Conservation (phyloP, 1,140 invertebrate species). For the Adelges cooleyi region DNA sequence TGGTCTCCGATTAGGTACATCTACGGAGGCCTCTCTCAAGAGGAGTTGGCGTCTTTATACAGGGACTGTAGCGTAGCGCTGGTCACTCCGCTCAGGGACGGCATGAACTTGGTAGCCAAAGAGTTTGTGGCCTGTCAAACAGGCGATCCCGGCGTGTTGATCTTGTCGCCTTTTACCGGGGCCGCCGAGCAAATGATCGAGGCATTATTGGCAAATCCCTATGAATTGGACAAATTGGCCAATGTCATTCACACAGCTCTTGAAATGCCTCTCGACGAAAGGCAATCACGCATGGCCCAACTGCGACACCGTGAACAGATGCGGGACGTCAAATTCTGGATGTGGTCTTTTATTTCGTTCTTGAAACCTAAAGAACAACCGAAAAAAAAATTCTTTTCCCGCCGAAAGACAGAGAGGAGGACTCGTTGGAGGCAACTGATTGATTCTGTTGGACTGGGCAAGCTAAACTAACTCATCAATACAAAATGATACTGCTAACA, state of each 20-base stretch:
- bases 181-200: slow-evolving; percentile 86
- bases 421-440: no score
- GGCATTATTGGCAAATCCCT: slow-evolving; percentile 77
- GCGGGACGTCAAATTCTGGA: slow-evolving; percentile 80
- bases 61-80: slow-evolving; percentile 71
- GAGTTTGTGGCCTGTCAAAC: slow-evolving; percentile 88
- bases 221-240: slow-evolving; percentile 75
- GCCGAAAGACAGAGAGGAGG: no score
- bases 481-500: no score
- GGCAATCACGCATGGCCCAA: slow-evolving; percentile 73
- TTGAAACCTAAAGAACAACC: no score
- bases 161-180: slow-evolving; percentile 79
- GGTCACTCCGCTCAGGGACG: slow-evolving; percentile 75
- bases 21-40: no score
- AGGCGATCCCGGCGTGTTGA: slow-evolving; percentile 70
- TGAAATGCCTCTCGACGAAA: slow-evolving; percentile 80
- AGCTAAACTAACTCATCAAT: no score
- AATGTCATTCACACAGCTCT: slow-evolving; percentile 73
- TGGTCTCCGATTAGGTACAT: no score
- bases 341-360: slow-evolving; percentile 75
- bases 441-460: no score
- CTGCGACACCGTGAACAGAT: slow-evolving; percentile 63
- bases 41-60: slow-evolving; percentile 72
- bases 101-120: slow-evolving; percentile 88
- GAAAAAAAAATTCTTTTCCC: no score